Conservation (phyloP, 2,888 invertebrate genomes). For the Drosophila cognata region DNA sequence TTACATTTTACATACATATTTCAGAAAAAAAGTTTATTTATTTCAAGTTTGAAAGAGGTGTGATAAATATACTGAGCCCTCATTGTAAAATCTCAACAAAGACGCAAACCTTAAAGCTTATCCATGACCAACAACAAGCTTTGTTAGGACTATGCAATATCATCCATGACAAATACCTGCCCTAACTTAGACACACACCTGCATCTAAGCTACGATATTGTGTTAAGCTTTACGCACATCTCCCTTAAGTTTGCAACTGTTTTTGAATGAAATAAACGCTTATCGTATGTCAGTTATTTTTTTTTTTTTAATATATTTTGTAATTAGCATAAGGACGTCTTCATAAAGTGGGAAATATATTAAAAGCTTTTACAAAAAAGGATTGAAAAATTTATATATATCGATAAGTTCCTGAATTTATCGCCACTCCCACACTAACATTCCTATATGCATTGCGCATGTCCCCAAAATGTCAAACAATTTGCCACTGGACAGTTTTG, state of each 20-base stretch:
- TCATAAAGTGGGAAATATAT: not conserved
- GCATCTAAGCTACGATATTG: not conserved
- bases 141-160: not conserved
- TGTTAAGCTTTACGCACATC: not conserved
- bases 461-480: constrained; percentile 36
- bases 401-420: constrained; percentile 26
- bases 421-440: constrained; percentile 40
- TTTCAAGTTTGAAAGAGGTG: not conserved
- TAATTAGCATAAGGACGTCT: not conserved
- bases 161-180: not conserved
- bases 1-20: not conserved
- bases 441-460: constrained; percentile 53
- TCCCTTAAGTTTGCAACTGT: not conserved
- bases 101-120: not conserved
- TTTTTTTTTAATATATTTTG: not conserved
- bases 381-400: not conserved
- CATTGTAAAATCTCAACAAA: not conserved
- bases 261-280: not conserved
- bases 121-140: not conserved
- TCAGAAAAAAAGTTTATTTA: not conserved
- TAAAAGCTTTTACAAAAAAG: not conserved
- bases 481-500: constrained; percentile 33
- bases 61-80: not conserved
- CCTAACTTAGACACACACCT: not conserved
- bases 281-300: not conserved